Percentiles rank a stretch among this genome's conserved stretches.
phyloP scores from a whole-genome alignment of 2,113 vertebrate genomes.

The Furnarius figulus region DNA sequence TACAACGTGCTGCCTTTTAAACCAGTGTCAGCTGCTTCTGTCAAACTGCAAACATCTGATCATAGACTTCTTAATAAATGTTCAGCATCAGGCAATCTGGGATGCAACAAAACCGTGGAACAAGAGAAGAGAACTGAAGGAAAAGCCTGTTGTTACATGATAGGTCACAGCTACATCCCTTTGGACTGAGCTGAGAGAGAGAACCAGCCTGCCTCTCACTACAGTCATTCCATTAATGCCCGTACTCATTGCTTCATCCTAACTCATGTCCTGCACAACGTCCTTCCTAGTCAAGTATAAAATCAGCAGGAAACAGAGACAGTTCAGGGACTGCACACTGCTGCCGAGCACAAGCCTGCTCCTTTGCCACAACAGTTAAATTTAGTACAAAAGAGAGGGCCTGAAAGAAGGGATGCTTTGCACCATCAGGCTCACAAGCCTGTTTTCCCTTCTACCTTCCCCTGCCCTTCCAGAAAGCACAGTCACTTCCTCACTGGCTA shows the following conservation, averaged over 20 bases:
- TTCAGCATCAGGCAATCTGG: not conserved
- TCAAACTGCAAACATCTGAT: not conserved
- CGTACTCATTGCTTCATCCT: not conserved
- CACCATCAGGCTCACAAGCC: not conserved
- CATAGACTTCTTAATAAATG: not conserved
- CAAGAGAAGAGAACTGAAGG: not conserved
- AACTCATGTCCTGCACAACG: not conserved
- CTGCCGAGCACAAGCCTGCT: not conserved
- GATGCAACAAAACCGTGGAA: not conserved
- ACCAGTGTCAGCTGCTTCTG: not conserved
- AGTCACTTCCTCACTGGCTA: not conserved
- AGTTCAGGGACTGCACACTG: not conserved
- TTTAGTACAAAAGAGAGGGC: not conserved
- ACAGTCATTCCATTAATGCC: not conserved
- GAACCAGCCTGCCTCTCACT: not conserved
- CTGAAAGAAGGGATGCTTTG: not conserved
- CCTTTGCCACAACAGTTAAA: not conserved
- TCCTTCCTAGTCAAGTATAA: conserved; percentile 20
- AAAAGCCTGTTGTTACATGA: not conserved
- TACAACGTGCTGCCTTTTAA: not conserved
- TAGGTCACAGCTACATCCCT: not conserved
- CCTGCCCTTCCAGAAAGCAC: conserved; percentile 7
- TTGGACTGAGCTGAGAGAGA: not conserved
- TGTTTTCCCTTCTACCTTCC: not conserved
- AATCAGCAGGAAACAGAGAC: conserved; percentile 62